Percentiles rank a stretch among this genome's conserved stretches.
These are phyloP conservation scores for Hetaerina americana DNA, from an alignment of 1,140 invertebrate species.

Conservation along the genomic window DNA sequence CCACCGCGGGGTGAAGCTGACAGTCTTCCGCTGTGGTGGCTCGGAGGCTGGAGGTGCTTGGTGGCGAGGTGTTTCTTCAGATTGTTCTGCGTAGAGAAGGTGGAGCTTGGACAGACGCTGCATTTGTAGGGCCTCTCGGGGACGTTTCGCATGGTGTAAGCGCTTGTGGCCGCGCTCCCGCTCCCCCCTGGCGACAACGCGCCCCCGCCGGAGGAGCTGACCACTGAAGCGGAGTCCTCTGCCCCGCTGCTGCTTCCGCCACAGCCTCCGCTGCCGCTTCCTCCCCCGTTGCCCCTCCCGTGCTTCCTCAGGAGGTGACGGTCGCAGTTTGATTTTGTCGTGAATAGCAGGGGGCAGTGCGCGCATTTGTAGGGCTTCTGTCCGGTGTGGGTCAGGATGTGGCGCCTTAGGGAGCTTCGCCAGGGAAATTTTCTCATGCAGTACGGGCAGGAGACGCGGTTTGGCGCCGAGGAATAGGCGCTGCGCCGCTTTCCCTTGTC, in stretches of 20 bases:
- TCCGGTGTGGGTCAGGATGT: slow-evolving; percentile 87
- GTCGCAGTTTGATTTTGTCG: slow-evolving; percentile 94
- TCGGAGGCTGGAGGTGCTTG: slow-evolving; percentile 42
- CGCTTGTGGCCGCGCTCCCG: slow-evolving; percentile 24
- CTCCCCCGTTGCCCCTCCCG: slow-evolving; percentile 28
- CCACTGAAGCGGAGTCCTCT: slow-evolving; percentile 9
- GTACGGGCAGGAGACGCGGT: slow-evolving; percentile 81
- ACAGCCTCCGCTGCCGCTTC: slow-evolving; percentile 28
- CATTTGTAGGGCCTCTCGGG: slow-evolving; percentile 75
- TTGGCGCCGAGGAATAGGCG: slow-evolving; percentile 90
- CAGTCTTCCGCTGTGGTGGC: slow-evolving; percentile 26
- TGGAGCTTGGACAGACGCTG: slow-evolving; percentile 67
- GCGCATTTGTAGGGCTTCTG: slow-evolving; percentile 93
- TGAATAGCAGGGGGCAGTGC: slow-evolving; percentile 82
- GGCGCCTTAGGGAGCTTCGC: slow-evolving; percentile 82
- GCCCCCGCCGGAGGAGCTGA: background rate
- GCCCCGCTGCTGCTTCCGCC: background rate
- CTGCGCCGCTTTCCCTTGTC: slow-evolving; percentile 67
- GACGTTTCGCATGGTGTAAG: slow-evolving; percentile 48
- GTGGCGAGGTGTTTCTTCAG: slow-evolving; percentile 61
- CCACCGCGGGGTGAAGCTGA: slow-evolving; percentile 25
- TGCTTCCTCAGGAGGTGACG: slow-evolving; percentile 85
- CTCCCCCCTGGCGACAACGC: slow-evolving; percentile 4
- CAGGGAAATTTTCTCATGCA: slow-evolving; percentile 89
- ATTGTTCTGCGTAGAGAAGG: slow-evolving; percentile 69